Base-by-base conservation (phyloP, 1,140 invertebrate species). In the Orussus abietinus region DNA sequence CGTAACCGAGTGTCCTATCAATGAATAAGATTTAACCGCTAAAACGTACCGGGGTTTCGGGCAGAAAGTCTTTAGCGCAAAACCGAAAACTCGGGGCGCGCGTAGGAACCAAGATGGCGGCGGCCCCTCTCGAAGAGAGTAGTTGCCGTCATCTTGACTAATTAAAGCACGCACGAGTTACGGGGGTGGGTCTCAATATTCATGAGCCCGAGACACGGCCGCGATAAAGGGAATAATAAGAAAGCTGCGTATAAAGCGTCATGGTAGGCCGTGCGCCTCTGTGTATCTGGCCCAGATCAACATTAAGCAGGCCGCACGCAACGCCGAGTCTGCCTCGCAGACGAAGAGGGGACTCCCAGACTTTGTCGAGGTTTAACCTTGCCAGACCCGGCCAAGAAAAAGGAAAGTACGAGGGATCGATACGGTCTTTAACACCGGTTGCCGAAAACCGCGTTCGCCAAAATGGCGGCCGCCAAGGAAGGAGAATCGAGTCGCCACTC, bases 241-340 rank as follows among this genome's bases (percentile, higher is more conserved):
- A 21, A 35, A 35, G 29, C 1, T 7, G 40, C 25, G 40, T 17
- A 25, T 25, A 25, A 25, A 25, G 6, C 22, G 22, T 25, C n/a
- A n/a, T n/a, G n/a, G 22, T 25, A 25, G 22, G 22, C n/a, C n/a
- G 5, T 43, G 28, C 17, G 29, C 44, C 43, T 46, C 37, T 47
- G 52, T 58, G 49, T 63, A 68, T 68, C 63, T 68, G 59, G 65
- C 55, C 65, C 60, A 68, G 65, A 68, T 68, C 65, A 51, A 21
- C 17, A 29, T 44, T 43, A 54, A 62, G 37, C 51, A 59, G 57
- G 58, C 51, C 53, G 37, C 64, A 66, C 64, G 64, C 64, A 64
- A 67, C 49, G 13, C 15, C 22, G 32, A 45, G 30, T 45, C 20
- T 37, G 36, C 35, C 36, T 45, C 17, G 21, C 35, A 22, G 13